Evolutionary conservation across 2,797 vertebrate genomes (phyloP).

Genomic region (Gymnothorax javanicus): DNA sequence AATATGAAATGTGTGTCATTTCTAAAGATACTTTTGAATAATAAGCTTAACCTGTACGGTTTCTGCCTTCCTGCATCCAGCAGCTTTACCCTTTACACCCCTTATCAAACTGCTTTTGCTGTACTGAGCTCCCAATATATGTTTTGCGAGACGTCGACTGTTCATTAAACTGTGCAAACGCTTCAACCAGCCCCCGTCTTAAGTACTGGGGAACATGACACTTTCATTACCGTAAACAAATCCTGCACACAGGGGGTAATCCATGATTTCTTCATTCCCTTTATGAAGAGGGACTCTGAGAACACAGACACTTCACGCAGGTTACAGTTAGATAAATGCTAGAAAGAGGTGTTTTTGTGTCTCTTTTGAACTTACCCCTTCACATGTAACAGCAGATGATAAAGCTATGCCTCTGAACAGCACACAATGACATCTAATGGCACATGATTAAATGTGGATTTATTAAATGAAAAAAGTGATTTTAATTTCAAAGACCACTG

Average conservation of each 20-base stretch:
- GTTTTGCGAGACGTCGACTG: constrained; percentile 46
- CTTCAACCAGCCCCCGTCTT: constrained; percentile 39
- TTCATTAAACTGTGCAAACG: constrained; percentile 53
- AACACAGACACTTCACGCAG: background rate
- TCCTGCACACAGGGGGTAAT: constrained; percentile 46
- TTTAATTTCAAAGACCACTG: constrained; percentile 72
- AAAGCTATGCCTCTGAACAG: constrained; percentile 71
- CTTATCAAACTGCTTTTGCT: constrained; percentile 42
- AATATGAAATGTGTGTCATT: constrained; percentile 47
- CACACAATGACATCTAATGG: constrained; percentile 78
- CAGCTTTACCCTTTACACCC: constrained; percentile 16
- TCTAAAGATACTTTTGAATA: constrained; percentile 47
- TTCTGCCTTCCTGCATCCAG: constrained; percentile 29
- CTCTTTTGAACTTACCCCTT: background rate
- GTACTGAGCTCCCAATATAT: constrained; percentile 38
- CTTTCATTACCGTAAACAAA: constrained; percentile 54
- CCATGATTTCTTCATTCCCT: constrained; percentile 47
- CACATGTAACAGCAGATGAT: background rate
- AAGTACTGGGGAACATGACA: constrained; percentile 51
- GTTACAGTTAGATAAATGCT: constrained; percentile 22
- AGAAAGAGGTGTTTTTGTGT: constrained; percentile 47
- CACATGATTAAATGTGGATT: constrained; percentile 66
- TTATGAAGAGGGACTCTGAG: constrained; percentile 36
- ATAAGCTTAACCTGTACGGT: constrained; percentile 61
- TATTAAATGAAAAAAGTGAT: constrained; percentile 41